Evolutionary conservation across 2,797 vertebrate genomes (phyloP).

Genomic region (Serranus cabrilla): DNA sequence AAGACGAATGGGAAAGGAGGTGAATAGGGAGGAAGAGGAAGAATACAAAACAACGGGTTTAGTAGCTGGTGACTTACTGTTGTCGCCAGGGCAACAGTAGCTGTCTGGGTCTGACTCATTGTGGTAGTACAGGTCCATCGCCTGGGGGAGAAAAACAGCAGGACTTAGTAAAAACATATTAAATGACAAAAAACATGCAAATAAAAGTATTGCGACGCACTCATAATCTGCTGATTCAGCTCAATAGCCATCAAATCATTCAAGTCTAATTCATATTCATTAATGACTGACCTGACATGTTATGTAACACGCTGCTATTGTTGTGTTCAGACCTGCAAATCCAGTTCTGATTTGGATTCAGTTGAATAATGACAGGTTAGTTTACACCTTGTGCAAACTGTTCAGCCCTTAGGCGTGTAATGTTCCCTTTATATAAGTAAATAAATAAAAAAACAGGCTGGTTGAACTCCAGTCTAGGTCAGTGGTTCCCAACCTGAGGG

Average conservation of each 20-base stretch:
- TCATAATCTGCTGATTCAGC: background rate
- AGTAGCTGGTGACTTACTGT: conserved; percentile 80
- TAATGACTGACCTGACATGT: background rate
- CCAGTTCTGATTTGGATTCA: conserved; percentile 22
- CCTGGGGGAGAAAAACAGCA: conserved; percentile 73
- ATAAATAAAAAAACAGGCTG: background rate
- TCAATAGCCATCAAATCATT: background rate
- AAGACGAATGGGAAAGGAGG: conserved; percentile 31
- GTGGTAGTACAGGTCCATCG: conserved; percentile 88
- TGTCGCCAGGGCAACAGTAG: conserved; percentile 84
- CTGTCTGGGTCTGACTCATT: conserved; percentile 84
- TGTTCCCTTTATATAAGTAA: background rate
- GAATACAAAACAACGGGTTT: conserved; percentile 55
- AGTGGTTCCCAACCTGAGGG: background rate
- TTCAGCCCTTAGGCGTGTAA: background rate
- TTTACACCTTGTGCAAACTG: background rate
- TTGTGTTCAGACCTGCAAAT: conserved; percentile 12
- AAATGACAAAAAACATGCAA: conserved; percentile 25
- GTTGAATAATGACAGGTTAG: conserved; percentile 1
- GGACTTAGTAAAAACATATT: conserved; percentile 33
- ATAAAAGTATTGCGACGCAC: background rate
- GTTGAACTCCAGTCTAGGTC: background rate
- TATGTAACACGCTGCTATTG: background rate
- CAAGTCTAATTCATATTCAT: conserved; percentile 3
- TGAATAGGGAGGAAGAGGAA: conserved; percentile 32